Percentiles rank a stretch among this genome's conserved stretches.
These are phyloP conservation scores for Smittia sp. DNA, from an alignment of 2,888 invertebrate genomes.

Conservation along the genomic window DNA sequence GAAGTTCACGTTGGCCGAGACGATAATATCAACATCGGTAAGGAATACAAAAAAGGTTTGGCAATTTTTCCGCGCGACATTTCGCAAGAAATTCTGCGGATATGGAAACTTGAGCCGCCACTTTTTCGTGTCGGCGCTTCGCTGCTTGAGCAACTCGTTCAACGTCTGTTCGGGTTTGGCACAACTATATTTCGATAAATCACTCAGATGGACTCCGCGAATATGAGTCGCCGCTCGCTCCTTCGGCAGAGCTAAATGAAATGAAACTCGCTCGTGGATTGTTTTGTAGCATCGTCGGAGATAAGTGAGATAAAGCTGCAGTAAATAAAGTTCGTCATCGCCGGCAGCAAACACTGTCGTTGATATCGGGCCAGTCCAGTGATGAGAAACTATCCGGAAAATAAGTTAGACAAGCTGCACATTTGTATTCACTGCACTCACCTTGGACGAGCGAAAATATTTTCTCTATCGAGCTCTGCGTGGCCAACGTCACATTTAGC, in stretches of 20 bases:
- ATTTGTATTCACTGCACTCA: background rate
- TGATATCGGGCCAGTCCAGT: slow-evolving; percentile 85
- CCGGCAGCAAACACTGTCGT: slow-evolving; percentile 74
- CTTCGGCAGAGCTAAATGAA: slow-evolving; percentile 72
- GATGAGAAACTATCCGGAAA: slow-evolving; percentile 61
- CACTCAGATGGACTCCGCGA: slow-evolving; percentile 48
- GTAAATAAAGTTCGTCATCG: slow-evolving; percentile 69
- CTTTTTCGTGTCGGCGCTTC: slow-evolving; percentile 62
- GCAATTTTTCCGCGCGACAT: slow-evolving; percentile 81
- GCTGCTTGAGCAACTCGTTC: slow-evolving; percentile 59
- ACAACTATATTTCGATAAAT: slow-evolving; percentile 58
- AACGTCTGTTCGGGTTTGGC: slow-evolving; percentile 65
- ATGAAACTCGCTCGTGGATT: slow-evolving; percentile 68
- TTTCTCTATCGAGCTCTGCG: slow-evolving; percentile 82
- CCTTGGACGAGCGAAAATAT: slow-evolving; percentile 68
- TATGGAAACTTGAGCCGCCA: slow-evolving; percentile 77
- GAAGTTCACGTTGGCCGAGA: slow-evolving; percentile 63
- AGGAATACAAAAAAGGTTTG: slow-evolving; percentile 77
- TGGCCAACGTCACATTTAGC: slow-evolving; percentile 71
- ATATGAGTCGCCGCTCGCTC: slow-evolving; percentile 54
- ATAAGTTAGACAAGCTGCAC: background rate
- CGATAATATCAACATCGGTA: slow-evolving; percentile 86
- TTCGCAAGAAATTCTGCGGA: slow-evolving; percentile 86
- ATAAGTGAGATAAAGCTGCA: slow-evolving; percentile 73
- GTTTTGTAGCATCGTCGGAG: slow-evolving; percentile 71